Evolutionary conservation across 2,888 invertebrate genomes (phyloP).

Genomic region (Nomada fabriciana): DNA sequence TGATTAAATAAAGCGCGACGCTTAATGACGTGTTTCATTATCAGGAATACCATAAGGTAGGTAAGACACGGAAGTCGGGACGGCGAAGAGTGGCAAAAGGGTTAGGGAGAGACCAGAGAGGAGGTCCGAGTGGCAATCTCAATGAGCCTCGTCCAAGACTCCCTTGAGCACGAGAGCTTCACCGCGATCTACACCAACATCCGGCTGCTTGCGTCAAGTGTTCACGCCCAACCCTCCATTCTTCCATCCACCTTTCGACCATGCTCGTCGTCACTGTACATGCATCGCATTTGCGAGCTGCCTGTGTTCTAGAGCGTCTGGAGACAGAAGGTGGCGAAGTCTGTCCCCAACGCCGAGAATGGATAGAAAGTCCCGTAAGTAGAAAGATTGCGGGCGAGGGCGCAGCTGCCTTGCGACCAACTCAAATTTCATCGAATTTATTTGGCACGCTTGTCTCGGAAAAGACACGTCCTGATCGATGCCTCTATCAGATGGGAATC

Average conservation of each 20-base stretch:
- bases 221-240: conserved; percentile 63
- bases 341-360: conserved; percentile 17
- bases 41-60: conserved; percentile 42
- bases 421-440: conserved; percentile 55
- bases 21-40: conserved; percentile 63
- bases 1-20: conserved; percentile 61
- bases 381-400: conserved; percentile 36
- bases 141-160: conserved; percentile 74
- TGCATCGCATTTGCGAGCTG: conserved; percentile 52
- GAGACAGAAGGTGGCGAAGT: conserved; percentile 26
- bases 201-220: conserved; percentile 70
- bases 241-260: conserved; percentile 55
- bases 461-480: conserved; percentile 16
- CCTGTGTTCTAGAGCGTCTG: conserved; percentile 37
- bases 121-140: conserved; percentile 72
- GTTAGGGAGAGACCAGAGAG: conserved; percentile 18
- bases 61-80: conserved; percentile 24
- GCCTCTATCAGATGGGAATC: conserved; percentile 4
- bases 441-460: conserved; percentile 12
- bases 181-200: conserved; percentile 75
- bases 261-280: conserved; percentile 37
- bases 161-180: conserved; percentile 70
- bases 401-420: conserved; percentile 39
- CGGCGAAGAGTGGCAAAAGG: conserved; percentile 19
- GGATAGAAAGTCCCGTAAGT: conserved; percentile 21